Conservation (phyloP, 2,797 vertebrate genomes). For the Arctocebus calabarensis region DNA sequence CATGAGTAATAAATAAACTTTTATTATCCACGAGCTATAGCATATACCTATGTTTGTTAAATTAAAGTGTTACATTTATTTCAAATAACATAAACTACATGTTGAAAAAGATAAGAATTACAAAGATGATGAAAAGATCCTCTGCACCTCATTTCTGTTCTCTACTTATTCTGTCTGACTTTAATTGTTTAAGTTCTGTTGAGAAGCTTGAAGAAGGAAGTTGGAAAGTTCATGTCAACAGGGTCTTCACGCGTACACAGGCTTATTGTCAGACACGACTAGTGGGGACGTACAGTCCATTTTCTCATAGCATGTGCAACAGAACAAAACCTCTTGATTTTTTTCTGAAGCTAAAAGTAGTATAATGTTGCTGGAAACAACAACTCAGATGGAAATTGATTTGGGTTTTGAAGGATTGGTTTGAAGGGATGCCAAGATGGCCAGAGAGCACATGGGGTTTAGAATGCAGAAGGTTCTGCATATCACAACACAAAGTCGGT, state of each 20-base stretch:
- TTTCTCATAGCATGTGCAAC: neutral
- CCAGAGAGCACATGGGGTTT: neutral
- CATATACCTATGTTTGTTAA: neutral
- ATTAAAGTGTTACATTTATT: neutral
- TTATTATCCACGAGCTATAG: neutral
- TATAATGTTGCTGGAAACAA: neutral
- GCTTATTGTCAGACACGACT: neutral
- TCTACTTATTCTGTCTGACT: neutral
- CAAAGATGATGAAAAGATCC: neutral
- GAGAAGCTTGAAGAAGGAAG: neutral
- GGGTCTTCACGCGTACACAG: neutral
- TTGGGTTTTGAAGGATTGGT: neutral
- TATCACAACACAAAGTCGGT: neutral
- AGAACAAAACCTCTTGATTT: neutral
- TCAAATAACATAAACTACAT: conserved; percentile 19
- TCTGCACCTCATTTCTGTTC: neutral
- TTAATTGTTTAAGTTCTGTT: neutral
- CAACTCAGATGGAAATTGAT: neutral
- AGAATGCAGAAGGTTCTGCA: neutral
- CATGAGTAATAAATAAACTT: neutral
- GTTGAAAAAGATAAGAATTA: neutral
- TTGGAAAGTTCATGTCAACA: neutral
- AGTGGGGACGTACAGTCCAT: neutral
- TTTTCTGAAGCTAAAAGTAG: neutral
- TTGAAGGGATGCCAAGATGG: neutral